A percentile compares a stretch with the other conserved stretches of the same genome.
Conservation (phyloP, 23 tunicate genomes). For the Ciona savignyi region DNA sequence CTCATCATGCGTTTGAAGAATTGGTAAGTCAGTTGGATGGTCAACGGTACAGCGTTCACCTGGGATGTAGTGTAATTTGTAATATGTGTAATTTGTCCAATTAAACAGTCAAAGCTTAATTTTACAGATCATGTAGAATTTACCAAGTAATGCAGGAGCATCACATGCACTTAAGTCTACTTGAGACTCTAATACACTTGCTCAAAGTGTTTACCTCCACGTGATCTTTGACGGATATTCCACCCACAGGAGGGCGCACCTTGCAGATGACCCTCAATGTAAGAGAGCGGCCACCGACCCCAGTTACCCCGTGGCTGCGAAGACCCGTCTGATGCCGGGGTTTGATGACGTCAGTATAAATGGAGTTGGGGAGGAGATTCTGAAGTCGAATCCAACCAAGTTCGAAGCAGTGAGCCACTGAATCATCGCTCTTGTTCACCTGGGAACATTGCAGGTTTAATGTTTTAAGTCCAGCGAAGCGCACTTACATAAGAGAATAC, state of each 20-base stretch:
- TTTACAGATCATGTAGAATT: too few relatives aligned
- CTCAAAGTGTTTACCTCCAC: constrained; percentile 84
- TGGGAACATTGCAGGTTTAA: too few relatives aligned
- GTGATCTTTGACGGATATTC: constrained; percentile 94
- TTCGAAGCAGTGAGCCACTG: constrained; percentile 82
- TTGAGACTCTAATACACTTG: too few relatives aligned
- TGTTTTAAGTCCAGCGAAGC: too few relatives aligned
- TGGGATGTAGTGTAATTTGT: too few relatives aligned
- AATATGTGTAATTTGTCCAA: too few relatives aligned
- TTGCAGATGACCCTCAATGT: constrained; percentile 79
- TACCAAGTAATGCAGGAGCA: too few relatives aligned
- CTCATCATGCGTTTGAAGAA: constrained; percentile 78
- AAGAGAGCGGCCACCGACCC: constrained; percentile 67
- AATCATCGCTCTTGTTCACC: constrained; percentile 87
- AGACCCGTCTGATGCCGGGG: constrained; percentile 65
- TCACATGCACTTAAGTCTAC: too few relatives aligned
- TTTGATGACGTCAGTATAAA: constrained; percentile 79
- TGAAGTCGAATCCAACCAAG: constrained; percentile 69
- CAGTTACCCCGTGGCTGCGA: constrained; percentile 45
- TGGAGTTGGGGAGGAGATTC: constrained; percentile 82
- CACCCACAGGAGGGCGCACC: constrained; percentile 95
- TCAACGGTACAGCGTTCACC: constrained; percentile 88
- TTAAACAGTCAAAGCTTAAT: too few relatives aligned
- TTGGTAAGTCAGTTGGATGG: constrained; percentile 73
- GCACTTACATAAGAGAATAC: too few relatives aligned